A percentile compares a stretch with the other conserved stretches of the same genome.
Evolutionary conservation across 1,140 invertebrate species (phyloP).

Genomic region (Magallana angulata): DNA sequence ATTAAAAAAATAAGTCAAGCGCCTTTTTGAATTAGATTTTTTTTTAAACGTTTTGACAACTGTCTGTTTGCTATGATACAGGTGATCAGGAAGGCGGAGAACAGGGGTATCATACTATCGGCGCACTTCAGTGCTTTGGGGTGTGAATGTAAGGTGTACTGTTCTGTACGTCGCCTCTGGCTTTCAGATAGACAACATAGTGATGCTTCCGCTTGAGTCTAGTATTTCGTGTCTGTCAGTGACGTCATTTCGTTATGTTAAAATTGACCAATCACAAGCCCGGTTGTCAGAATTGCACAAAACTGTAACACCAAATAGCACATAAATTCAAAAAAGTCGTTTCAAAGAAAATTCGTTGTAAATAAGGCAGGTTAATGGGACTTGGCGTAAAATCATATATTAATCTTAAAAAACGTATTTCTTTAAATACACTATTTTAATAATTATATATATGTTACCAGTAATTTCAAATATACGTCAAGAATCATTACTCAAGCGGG

Average conservation of each 20-base stretch:
- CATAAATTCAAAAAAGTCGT: no score
- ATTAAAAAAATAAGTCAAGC: no score
- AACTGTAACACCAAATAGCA: no score
- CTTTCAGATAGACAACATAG: slow-evolving; percentile 33
- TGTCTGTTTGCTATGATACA: slow-evolving; percentile 31
- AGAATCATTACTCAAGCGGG: background rate
- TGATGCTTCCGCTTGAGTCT: background rate
- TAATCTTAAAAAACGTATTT: no score
- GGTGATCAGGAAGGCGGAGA: background rate
- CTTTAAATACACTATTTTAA: no score
- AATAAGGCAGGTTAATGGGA: no score
- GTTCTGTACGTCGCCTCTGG: slow-evolving; percentile 18
- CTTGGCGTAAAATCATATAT: no score
- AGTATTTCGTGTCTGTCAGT: slow-evolving; percentile 3
- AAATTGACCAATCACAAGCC: no score
- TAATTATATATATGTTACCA: no score
- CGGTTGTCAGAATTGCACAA: no score
- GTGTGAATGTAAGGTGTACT: slow-evolving; percentile 21
- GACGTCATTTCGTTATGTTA: background rate
- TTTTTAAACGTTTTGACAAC: slow-evolving; percentile 14
- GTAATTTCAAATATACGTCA: background rate
- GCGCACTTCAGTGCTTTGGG: slow-evolving; percentile 20
- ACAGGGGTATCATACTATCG: background rate
- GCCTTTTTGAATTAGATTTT: no score
- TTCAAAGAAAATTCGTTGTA: no score